Conservation (phyloP, 2,888 invertebrate species). For the Orthosia cruda region DNA sequence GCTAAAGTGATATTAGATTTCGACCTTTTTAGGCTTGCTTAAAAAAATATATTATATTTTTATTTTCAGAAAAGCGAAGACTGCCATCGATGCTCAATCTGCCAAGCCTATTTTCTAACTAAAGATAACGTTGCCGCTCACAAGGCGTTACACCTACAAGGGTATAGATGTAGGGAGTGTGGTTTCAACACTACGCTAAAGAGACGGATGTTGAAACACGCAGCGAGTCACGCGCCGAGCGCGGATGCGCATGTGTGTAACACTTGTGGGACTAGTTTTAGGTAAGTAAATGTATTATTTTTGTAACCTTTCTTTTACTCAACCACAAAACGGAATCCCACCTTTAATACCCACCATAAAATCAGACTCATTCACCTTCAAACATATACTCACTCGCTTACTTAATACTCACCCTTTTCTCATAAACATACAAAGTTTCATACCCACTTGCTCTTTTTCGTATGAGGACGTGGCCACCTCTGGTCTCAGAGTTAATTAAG, state of each 20-base stretch:
- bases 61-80: conserved; percentile 77
- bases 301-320: too few relatives aligned
- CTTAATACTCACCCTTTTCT: too few relatives aligned
- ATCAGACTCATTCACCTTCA: too few relatives aligned
- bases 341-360: too few relatives aligned
- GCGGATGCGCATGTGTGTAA: conserved; percentile 65
- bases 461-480: too few relatives aligned
- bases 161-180: conserved; percentile 79
- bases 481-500: too few relatives aligned
- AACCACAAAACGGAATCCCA: too few relatives aligned
- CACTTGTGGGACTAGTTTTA: conserved; percentile 70
- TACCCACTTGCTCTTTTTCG: too few relatives aligned
- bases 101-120: conserved; percentile 81
- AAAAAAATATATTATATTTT: too few relatives aligned
- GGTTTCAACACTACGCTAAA: conserved; percentile 75
- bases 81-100: conserved; percentile 82
- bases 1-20: too few relatives aligned
- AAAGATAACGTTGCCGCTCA: conserved; percentile 81
- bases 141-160: conserved; percentile 75
- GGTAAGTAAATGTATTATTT: conserved; percentile 3
- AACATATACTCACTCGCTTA: not conserved
- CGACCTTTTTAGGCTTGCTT: too few relatives aligned
- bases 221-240: conserved; percentile 48
- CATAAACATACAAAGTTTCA: too few relatives aligned
- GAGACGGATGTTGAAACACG: conserved; percentile 76